A percentile compares a stretch with the other conserved stretches of the same genome.
Conservation (phyloP, 2,113 vertebrate species). For the Caranx melampygus region DNA sequence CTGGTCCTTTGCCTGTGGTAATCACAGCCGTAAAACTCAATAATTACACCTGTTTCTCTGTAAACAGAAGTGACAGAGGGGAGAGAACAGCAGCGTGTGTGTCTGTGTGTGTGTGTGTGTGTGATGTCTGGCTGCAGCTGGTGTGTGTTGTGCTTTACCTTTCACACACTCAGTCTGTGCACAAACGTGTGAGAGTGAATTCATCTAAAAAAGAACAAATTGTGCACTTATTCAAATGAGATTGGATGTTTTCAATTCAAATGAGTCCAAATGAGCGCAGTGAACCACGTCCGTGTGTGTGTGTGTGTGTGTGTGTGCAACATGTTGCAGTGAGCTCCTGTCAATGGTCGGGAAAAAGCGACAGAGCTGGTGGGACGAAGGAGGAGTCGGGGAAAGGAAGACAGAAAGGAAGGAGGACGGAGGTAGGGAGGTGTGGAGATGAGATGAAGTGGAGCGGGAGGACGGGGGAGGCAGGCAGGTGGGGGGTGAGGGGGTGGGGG, state of each 20-base stretch:
- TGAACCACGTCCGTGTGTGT: conserved; percentile 29
- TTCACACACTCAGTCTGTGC: not conserved
- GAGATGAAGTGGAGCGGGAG: conserved; percentile 52
- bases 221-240: conserved; percentile 63
- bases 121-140: not conserved
- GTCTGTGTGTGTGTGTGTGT: conserved; percentile 17
- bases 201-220: conserved; percentile 46
- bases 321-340: not conserved
- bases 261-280: conserved; percentile 34
- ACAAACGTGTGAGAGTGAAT: conserved; percentile 16
- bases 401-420: conserved; percentile 30
- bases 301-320: conserved; percentile 20
- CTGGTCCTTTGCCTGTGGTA: conserved; percentile 53
- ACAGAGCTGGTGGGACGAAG: conserved; percentile 27
- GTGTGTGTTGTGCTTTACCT: conserved; percentile 6
- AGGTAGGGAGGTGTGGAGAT: conserved; percentile 59
- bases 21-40: conserved; percentile 72
- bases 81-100: not conserved
- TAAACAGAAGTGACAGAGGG: conserved; percentile 51
- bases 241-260: conserved; percentile 46
- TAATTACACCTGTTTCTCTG: conserved; percentile 69
- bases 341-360: conserved; percentile 30
- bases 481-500: not conserved
- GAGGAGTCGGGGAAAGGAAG: not conserved
- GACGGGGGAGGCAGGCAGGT: not conserved